Conservation (phyloP, 2,113 vertebrate genomes). For the Pleuronectes platessa region DNA sequence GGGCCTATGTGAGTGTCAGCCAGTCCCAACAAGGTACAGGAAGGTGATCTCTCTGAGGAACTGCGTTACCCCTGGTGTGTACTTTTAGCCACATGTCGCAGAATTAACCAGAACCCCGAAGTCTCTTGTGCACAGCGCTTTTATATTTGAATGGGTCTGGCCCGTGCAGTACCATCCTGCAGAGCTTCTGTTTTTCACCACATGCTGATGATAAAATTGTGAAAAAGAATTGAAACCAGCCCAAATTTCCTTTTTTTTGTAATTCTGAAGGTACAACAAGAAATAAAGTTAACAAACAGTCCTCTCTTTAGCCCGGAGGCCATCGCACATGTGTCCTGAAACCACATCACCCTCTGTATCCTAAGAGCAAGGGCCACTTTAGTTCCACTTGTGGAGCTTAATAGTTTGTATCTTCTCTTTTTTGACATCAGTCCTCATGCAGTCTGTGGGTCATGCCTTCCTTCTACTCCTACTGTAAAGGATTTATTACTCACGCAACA, state of each 20-base stretch:
- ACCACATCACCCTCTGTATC: conserved; percentile 16
- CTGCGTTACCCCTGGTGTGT: conserved; percentile 54
- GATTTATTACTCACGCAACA: conserved; percentile 41
- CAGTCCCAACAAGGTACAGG: conserved; percentile 61
- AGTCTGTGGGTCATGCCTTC: conserved; percentile 31
- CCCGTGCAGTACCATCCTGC: background rate
- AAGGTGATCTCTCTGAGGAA: conserved; percentile 57
- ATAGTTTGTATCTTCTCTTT: conserved; percentile 47
- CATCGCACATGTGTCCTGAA: conserved; percentile 26
- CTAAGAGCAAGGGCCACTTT: conserved; percentile 33
- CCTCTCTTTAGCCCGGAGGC: conserved; percentile 13
- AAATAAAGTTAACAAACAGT: conserved; percentile 35
- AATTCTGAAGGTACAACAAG: conserved; percentile 17
- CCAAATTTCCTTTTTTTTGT: conserved; percentile 18
- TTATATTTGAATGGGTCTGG: conserved; percentile 8
- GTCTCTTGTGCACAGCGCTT: conserved; percentile 2
- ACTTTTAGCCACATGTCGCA: conserved; percentile 55
- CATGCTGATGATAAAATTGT: conserved; percentile 33
- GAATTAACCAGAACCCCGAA: conserved; percentile 21
- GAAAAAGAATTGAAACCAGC: conserved; percentile 25
- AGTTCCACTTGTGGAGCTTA: conserved; percentile 31
- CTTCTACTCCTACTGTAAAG: conserved; percentile 39
- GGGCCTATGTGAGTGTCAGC: conserved; percentile 60
- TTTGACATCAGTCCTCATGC: conserved; percentile 49
- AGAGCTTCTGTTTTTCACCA: conserved; percentile 27